Evolutionary conservation across 2,113 vertebrate species (phyloP), one percentile per base, ranked within the genome.

Genomic region (Equus quagga): DNA sequence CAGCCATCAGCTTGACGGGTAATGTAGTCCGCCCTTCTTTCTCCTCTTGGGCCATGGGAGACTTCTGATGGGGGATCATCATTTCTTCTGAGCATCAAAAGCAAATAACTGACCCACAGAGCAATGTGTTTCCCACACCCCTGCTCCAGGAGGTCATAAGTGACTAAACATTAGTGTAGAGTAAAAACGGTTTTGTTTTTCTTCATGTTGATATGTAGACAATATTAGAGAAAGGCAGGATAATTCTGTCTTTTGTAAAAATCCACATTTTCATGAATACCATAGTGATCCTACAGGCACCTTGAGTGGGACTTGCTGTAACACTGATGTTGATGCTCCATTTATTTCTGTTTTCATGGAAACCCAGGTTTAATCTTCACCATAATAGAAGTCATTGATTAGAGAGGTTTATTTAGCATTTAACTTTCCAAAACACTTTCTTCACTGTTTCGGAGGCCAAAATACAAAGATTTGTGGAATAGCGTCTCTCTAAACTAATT

Each of bases 1-100:
- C 41, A 87, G 23, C 41, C 58, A 76, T 93, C 58, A 95, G 49
- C 36, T 18, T 87, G 97, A 81, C 81, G 36, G 94, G 91, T 94
- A 56, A 89, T 24, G 41, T 76, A 17, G 6, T 78, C 41, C 62
- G 62, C 51, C 3, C 92, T 83, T 54, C 58, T 69, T 84, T 97
- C 11, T 84, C n/a, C 73, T 72, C 33, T 51, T 33, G 80, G 21
- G 36, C 1, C 0, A 7, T 26, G n/a, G 33, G 46, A 89, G n/a
- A 10, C 5, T 84, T 80, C 24, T 84, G 17, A 33, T 36, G 8
- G 13, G 12, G 19, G 2, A 9, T 41, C 10, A 10, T 56, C 18
- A 7, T 79, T 41, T 82, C 51, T 17, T 69, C 31, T 72, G 41
- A 67, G 7, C 19, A 56, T 14, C 5, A 26, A 54, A 94, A 89